Conservation (phyloP, 1,140 invertebrate genomes). For the Ruditapes philippinarum region DNA sequence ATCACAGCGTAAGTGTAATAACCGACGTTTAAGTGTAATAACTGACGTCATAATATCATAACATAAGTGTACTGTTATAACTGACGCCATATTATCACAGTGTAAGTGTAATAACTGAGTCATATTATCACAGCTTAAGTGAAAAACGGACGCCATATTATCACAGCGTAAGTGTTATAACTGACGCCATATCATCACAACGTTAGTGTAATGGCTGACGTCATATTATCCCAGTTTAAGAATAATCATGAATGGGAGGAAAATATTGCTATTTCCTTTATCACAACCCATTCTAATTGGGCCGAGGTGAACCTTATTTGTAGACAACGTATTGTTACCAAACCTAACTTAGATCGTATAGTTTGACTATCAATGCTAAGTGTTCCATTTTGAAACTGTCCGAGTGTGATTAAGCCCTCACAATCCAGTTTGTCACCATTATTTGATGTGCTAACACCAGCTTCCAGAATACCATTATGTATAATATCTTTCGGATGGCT, state of each 20-base stretch:
- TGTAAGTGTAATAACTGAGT: too few species aligned
- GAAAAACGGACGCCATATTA: too few species aligned
- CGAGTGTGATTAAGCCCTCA: conserved; percentile 72
- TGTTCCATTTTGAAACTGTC: conserved; percentile 70
- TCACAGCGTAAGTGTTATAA: too few species aligned
- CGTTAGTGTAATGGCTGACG: too few species aligned
- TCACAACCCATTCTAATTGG: conserved; percentile 73
- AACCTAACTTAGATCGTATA: conserved; percentile 62
- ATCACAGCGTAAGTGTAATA: too few species aligned
- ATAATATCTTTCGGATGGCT: conserved; percentile 72
- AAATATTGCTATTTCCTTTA: conserved; percentile 79
- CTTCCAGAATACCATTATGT: conserved; percentile 67
- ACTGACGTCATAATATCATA: too few species aligned
- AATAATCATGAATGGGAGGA: not conserved
- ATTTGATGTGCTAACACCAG: conserved; percentile 61
- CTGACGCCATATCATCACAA: too few species aligned
- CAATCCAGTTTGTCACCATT: conserved; percentile 64
- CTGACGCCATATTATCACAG: too few species aligned
- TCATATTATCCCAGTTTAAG: too few species aligned
- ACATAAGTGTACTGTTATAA: too few species aligned
- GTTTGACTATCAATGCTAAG: conserved; percentile 57
- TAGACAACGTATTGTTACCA: conserved; percentile 72
- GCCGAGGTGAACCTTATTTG: conserved; percentile 68
- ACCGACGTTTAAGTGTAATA: too few species aligned
- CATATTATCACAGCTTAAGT: too few species aligned